phyloP scores from a whole-genome alignment of 2,797 vertebrate genomes.

The Choloepus didactylus region DNA sequence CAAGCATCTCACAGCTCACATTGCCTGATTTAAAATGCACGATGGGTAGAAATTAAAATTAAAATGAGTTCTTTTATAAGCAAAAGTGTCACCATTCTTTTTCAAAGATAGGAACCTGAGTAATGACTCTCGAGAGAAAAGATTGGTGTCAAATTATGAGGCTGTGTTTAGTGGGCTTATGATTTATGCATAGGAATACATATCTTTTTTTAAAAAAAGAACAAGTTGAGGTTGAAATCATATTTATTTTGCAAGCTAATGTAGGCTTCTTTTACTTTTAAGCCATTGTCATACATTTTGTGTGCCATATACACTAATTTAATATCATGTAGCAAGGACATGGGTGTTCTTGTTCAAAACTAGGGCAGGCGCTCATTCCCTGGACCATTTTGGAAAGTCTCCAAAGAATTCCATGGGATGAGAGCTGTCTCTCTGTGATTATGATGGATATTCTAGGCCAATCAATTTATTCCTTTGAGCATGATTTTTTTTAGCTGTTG shows the following conservation, averaged over 20 bases:
- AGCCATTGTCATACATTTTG: neutral
- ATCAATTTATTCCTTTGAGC: neutral
- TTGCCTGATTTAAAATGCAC: conserved; percentile 68
- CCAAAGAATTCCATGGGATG: neutral
- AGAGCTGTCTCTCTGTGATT: neutral
- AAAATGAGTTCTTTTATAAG: conserved; percentile 78
- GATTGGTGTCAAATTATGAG: conserved; percentile 68
- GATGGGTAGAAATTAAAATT: conserved; percentile 72
- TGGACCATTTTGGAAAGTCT: neutral
- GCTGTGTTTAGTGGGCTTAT: conserved; percentile 1
- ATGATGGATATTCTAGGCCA: neutral
- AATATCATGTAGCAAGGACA: neutral
- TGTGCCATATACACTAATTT: neutral
- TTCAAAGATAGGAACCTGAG: conserved; percentile 78
- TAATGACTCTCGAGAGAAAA: conserved; percentile 72
- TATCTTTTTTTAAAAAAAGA: conserved; percentile 61
- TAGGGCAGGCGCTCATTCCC: neutral
- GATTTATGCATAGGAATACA: conserved; percentile 68
- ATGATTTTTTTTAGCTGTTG: conserved; percentile 26
- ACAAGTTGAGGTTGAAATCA: conserved; percentile 40
- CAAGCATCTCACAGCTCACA: neutral
- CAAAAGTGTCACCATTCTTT: conserved; percentile 77
- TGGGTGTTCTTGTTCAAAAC: neutral
- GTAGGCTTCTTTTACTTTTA: conserved; percentile 45
- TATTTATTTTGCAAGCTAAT: conserved; percentile 58